These are phyloP conservation scores for Phengaris arion DNA, from an alignment of 2,888 invertebrate species.

Conservation along the genomic window DNA sequence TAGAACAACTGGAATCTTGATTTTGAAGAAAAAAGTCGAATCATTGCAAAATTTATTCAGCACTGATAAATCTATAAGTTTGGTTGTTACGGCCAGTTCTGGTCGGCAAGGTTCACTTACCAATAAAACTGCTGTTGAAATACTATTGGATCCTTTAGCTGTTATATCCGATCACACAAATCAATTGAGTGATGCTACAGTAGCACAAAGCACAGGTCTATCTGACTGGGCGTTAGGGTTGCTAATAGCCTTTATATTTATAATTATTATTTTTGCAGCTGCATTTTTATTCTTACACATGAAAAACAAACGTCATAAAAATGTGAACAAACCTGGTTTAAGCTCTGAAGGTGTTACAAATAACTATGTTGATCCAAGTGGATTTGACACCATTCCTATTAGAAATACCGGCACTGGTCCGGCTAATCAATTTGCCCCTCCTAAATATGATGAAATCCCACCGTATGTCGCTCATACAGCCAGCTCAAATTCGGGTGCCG, in stretches of 20 bases:
- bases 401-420: conserved; percentile 80
- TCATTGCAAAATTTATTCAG: conserved; percentile 81
- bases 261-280: conserved; percentile 90
- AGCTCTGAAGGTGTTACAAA: conserved; percentile 88
- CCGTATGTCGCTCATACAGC: conserved; percentile 89
- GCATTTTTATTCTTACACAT: conserved; percentile 92
- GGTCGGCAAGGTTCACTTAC: conserved; percentile 92
- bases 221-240: conserved; percentile 95
- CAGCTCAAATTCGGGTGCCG: conserved; percentile 88
- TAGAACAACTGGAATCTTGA: conserved; percentile 91
- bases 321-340: conserved; percentile 87
- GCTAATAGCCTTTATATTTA: conserved; percentile 88
- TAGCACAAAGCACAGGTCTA: conserved; percentile 83
- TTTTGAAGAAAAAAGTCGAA: conserved; percentile 89
- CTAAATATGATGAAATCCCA: conserved; percentile 94
- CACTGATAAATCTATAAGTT: conserved; percentile 85
- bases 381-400: conserved; percentile 94
- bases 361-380: conserved; percentile 92
- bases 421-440: conserved; percentile 88
- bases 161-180: conserved; percentile 62
- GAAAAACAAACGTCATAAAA: conserved; percentile 88
- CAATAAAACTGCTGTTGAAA: conserved; percentile 92
- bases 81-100: conserved; percentile 93
- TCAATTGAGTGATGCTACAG: conserved; percentile 73
- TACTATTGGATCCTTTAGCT: conserved; percentile 85